Evolutionary conservation across 2,113 vertebrate genomes (phyloP), one percentile per base, ranked within the genome.

Genomic region (Typhlomys cinereus): DNA sequence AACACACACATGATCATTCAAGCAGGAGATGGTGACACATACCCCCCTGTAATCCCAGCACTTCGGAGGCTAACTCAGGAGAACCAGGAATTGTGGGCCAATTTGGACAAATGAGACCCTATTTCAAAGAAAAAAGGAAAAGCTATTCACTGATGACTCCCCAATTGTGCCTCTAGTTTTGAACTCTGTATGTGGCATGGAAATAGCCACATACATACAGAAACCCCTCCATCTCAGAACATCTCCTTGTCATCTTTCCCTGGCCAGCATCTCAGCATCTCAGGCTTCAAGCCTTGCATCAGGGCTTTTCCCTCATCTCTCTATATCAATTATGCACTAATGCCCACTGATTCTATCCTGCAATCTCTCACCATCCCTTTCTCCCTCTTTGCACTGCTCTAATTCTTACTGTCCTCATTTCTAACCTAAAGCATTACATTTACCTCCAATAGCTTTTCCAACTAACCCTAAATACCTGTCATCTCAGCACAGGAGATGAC

Each of bases 401-500:
- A 23, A 50, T 89, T 78, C 83, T 88, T 27, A 13, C 48, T 41
- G 25, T 80, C 79, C 59, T 80, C 31, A 71, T 92, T 87, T 93
- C 46, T 86, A 87, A 71, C 59, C 27, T 48, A 39, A 52, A 94
- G 41, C 67, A 86, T 67, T 67, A 27, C 27, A 62, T 73, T 88
- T 54, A 27, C 44, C 52, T 89, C 44, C 34, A 85, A 21, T 87
- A 57, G 54, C 54, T 21, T 57, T 57, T 57, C 54, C 21, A 57
- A 52, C 64, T 67, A 27, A 92, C n/a, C n/a, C n/a, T n/a, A n/a
- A 92, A 52, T 91, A 84, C 21, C 14, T 75, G 13, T 69, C 48
- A 80, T 74, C 78, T 46, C 61, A 88, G 82, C 71, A 70, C 29
- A 89, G 64, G 92, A n/a, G n/a, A n/a, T n/a, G n/a, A n/a, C n/a